Evolutionary conservation across 2,113 vertebrate genomes (phyloP).

Genomic region (Megaceryle maxima): DNA sequence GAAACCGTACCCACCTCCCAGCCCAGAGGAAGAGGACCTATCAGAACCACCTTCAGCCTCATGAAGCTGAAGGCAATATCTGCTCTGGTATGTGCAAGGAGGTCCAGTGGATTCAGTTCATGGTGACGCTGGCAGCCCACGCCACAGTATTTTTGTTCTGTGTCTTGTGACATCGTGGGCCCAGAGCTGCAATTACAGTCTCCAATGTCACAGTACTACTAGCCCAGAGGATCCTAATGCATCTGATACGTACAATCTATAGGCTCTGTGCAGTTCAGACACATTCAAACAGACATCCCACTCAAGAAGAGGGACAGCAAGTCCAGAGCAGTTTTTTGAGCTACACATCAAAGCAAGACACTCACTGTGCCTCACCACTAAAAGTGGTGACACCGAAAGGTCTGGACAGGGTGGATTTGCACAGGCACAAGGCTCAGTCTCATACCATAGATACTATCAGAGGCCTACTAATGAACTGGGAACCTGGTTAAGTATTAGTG

Average conservation of each 20-base stretch:
- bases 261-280: background rate
- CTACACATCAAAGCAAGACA: background rate
- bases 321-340: background rate
- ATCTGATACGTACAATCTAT: background rate
- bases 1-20: background rate
- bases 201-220: conserved; percentile 20
- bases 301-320: background rate
- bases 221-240: background rate
- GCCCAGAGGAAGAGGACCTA: background rate
- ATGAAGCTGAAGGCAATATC: background rate
- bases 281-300: background rate
- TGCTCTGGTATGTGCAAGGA: background rate
- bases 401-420: background rate
- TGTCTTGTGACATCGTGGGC: background rate
- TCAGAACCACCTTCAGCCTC: background rate
- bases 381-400: background rate
- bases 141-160: background rate
- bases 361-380: background rate
- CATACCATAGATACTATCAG: background rate
- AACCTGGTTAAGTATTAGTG: background rate
- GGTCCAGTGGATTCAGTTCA: background rate
- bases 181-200: conserved; percentile 9
- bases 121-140: background rate
- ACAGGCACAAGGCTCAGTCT: background rate
- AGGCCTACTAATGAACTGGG: background rate